Percentiles rank a stretch among this genome's conserved stretches.
Evolutionary conservation across 2,888 invertebrate genomes (phyloP).

Genomic region (Acronicta leporina): DNA sequence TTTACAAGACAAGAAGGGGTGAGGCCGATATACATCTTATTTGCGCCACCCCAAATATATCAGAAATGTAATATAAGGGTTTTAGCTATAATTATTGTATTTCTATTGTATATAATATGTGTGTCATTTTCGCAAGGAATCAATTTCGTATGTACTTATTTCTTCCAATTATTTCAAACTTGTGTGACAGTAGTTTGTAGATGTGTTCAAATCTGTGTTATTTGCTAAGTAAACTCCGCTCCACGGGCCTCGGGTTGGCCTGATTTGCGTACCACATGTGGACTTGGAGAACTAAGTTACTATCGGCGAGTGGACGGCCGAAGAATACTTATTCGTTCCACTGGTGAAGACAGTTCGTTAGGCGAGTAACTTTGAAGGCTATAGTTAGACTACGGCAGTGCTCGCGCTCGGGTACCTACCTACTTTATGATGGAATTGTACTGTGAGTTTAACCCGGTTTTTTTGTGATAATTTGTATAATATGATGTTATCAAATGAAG

Average conservation of each 20-base stretch:
- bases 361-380: conserved; percentile 34
- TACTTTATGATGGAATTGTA: conserved; percentile 13
- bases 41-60: no score
- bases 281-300: conserved; percentile 17
- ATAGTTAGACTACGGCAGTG: conserved; percentile 27
- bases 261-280: conserved; percentile 36
- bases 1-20: no score
- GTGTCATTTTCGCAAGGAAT: no score
- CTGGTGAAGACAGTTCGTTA: conserved; percentile 50
- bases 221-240: conserved; percentile 35
- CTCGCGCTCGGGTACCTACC: not conserved
- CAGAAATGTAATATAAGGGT: no score
- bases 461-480: conserved; percentile 12
- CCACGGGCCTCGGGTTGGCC: conserved; percentile 22
- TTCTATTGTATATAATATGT: no score
- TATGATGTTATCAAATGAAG: no score
- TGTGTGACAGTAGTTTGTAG: conserved; percentile 38
- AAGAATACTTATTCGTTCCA: conserved; percentile 51
- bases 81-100: no score
- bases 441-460: conserved; percentile 8
- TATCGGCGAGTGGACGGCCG: conserved; percentile 23
- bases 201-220: conserved; percentile 44
- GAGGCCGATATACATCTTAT: no score
- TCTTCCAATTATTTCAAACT: conserved; percentile 32
- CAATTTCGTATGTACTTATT: no score